Evolutionary conservation across 2,113 vertebrate genomes (phyloP), one percentile per base, ranked within the genome.

Genomic region (Campylomormyrus tamandua): DNA sequence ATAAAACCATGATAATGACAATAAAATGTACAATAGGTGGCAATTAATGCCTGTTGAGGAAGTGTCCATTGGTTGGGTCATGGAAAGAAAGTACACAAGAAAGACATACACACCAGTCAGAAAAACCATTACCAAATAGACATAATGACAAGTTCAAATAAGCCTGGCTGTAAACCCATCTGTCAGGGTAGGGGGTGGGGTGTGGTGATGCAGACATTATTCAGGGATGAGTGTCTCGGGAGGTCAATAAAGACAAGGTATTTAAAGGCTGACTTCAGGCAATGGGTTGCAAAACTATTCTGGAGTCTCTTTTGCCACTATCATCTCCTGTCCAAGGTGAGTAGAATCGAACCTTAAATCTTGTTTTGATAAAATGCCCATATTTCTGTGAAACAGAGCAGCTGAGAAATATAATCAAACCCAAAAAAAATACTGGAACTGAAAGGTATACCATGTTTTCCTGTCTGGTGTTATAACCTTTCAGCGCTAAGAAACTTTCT

Each of bases 71-170:
- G 13, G 89, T 66, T 42, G 89, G 42, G 87, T 94, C 91, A 92
- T 92, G n/a, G 84, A 93, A 91, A 89, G 91, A 83, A 46, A 90
- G 62, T 88, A 93, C 92, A 93, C 90, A 70, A 31, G 80, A 27
- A 21, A 5, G 27, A 31, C 52, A 48, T 62, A 83, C 88, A 87
- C 1, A 0, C 35, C 17, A 50, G 90, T 90, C 85, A 89, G 87
- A 91, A 93, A 91, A 92, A 90, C 52, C 58, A 50, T 91, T 27
- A 66, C 49, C 88, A 91, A 90, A 93, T 89, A 92, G 48, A 58
- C 86, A 86, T 39, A 77, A 90, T 91, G 27, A 93, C 88, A 91
- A 92, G 92, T 91, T 90, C 91, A 95, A 95, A 96, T 94, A 95
- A 86, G 77, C 87, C 92, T n/a, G 88, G 7, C 89, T 31, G 92